These are phyloP conservation scores for Gavia stellata DNA, from an alignment of 2,113 vertebrate species.

Conservation along the genomic window DNA sequence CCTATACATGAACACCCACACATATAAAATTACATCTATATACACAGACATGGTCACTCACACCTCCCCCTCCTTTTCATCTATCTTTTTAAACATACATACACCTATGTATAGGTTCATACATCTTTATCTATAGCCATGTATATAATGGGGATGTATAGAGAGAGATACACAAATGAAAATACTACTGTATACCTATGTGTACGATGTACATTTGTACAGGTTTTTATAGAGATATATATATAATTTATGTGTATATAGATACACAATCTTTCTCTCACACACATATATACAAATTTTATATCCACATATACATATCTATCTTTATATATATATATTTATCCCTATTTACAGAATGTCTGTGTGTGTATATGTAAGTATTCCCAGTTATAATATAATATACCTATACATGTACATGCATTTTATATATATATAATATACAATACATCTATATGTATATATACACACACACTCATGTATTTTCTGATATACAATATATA, in stretches of 20 bases:
- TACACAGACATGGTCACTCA: not conserved
- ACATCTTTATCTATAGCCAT: not conserved
- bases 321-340: not conserved
- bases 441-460: not conserved
- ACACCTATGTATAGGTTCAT: not conserved
- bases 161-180: not conserved
- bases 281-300: not conserved
- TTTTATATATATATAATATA: not conserved
- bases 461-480: not conserved
- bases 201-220: too few species aligned
- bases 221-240: not conserved
- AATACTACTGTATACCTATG: not conserved
- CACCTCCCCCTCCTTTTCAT: not conserved
- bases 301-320: not conserved
- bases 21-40: not conserved
- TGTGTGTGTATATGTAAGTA: fast-evolving
- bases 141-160: not conserved
- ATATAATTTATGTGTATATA: not conserved
- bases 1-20: not conserved
- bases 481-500: not conserved
- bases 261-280: not conserved
- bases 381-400: not conserved
- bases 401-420: not conserved
- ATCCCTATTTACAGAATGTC: not conserved
- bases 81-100: not conserved